Conservation (phyloP, 2,888 invertebrate genomes). For the Azorinus chamasolen region DNA sequence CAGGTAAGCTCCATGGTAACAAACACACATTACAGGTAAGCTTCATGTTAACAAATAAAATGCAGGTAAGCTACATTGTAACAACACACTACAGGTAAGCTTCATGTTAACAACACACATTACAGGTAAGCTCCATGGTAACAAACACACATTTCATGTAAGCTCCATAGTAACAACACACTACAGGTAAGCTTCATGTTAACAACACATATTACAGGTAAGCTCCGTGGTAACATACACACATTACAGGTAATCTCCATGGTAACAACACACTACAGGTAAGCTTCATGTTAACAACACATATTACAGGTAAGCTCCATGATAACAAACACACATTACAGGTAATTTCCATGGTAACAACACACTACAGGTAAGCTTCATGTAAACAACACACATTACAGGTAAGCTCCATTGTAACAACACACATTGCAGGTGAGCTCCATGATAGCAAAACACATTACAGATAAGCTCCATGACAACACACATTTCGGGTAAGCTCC, state of each 20-base stretch:
- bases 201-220: slow-evolving; percentile 77
- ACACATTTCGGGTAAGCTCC: too few relatives aligned
- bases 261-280: too few relatives aligned
- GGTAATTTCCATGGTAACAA: too few relatives aligned
- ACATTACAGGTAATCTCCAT: too few relatives aligned
- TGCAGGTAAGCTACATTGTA: slow-evolving; percentile 88
- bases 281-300: slow-evolving; percentile 86
- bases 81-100: too few relatives aligned
- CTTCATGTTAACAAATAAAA: too few relatives aligned
- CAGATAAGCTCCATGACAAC: slow-evolving; percentile 70
- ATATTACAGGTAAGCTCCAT: slow-evolving; percentile 69
- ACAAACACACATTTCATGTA: too few relatives aligned
- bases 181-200: slow-evolving; percentile 87
- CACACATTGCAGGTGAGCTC: too few relatives aligned
- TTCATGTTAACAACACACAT: slow-evolving; percentile 75
- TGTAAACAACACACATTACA: slow-evolving; percentile 76
- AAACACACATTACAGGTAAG: too few relatives aligned
- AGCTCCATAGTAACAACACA: too few relatives aligned
- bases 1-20: slow-evolving; percentile 70
- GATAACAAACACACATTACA: too few relatives aligned
- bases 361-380: slow-evolving; percentile 88
- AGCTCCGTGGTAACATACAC: too few relatives aligned
- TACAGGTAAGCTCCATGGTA: slow-evolving; percentile 72
- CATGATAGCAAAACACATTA: slow-evolving; percentile 75
- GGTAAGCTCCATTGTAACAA: slow-evolving; percentile 66